Evolutionary conservation across 1,140 invertebrate species (phyloP).

Genomic region (Drosophila cardini): DNA sequence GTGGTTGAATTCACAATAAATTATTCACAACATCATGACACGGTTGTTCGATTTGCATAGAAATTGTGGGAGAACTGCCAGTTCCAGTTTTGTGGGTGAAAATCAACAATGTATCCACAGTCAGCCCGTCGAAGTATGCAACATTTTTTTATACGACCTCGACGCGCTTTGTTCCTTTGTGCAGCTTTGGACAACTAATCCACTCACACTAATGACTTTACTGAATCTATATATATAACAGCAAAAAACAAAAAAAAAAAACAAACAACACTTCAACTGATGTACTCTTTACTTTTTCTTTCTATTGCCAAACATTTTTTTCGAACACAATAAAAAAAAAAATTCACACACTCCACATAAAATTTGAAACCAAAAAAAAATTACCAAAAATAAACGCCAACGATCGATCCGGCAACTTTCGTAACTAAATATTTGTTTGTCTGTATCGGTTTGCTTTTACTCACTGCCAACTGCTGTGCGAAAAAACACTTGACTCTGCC

Average conservation of each 20-base stretch:
- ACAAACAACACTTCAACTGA: slow-evolving; percentile 62
- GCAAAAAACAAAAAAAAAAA: slow-evolving; percentile 37
- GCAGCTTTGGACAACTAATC: slow-evolving; percentile 35
- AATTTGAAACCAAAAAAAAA: slow-evolving; percentile 35
- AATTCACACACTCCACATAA: slow-evolving; percentile 42
- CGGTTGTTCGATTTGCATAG: slow-evolving; percentile 74
- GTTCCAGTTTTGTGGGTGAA: slow-evolving; percentile 18
- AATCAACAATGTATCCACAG: slow-evolving; percentile 26
- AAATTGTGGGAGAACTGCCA: slow-evolving; percentile 18
- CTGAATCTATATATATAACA: not conserved
- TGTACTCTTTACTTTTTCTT: slow-evolving; percentile 75
- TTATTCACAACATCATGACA: slow-evolving; percentile 59
- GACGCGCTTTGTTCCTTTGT: slow-evolving; percentile 2
- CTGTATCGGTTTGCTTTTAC: slow-evolving; percentile 72
- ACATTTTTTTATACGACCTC: slow-evolving; percentile 24
- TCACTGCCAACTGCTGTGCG: slow-evolving; percentile 80
- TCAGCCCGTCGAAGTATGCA: slow-evolving; percentile 40
- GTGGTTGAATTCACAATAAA: slow-evolving; percentile 42
- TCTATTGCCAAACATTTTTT: slow-evolving; percentile 63
- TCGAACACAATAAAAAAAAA: slow-evolving; percentile 17
- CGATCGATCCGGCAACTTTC: slow-evolving; percentile 48
- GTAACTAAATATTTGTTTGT: slow-evolving; percentile 57
- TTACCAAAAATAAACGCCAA: slow-evolving; percentile 34
- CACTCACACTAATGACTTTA: slow-evolving; percentile 27
- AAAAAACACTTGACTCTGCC: slow-evolving; percentile 63